Conservation (phyloP, 2,113 vertebrate genomes). For the Urocolius indicus region DNA sequence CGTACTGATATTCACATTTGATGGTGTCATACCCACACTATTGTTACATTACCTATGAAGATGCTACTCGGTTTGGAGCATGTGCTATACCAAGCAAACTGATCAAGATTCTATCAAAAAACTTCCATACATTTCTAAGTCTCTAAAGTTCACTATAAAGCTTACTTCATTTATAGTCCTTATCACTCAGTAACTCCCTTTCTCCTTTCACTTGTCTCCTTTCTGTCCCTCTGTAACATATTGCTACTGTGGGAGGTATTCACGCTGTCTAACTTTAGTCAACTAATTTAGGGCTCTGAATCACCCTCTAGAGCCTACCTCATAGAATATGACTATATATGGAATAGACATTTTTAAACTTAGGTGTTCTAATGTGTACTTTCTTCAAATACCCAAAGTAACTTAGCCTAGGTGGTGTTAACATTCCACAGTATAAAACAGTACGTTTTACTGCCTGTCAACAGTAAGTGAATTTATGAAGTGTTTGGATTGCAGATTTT, state of each 20-base stretch:
- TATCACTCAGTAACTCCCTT: neutral
- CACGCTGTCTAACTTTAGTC: constrained; percentile 68
- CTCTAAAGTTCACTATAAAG: neutral
- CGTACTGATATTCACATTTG: neutral
- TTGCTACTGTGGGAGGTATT: constrained; percentile 67
- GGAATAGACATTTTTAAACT: constrained; percentile 27
- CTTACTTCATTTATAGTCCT: constrained; percentile 21
- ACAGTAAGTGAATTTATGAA: neutral
- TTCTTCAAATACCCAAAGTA: constrained; percentile 6
- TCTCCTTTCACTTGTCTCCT: constrained; percentile 33
- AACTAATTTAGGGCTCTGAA: constrained; percentile 64
- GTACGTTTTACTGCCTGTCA: neutral
- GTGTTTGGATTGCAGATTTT: neutral
- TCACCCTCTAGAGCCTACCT: constrained; percentile 46
- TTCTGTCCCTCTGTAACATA: constrained; percentile 59
- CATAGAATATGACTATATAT: constrained; percentile 46
- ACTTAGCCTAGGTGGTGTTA: neutral
- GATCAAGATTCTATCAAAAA: neutral
- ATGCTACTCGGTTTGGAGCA: neutral
- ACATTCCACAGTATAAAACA: neutral
- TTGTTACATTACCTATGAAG: neutral
- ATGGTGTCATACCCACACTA: neutral
- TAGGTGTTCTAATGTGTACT: constrained; percentile 40
- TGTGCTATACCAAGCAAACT: neutral
- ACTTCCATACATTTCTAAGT: neutral